phyloP scores from a whole-genome alignment of 2,797 vertebrate species.

The Urocyon cinereoargenteus region DNA sequence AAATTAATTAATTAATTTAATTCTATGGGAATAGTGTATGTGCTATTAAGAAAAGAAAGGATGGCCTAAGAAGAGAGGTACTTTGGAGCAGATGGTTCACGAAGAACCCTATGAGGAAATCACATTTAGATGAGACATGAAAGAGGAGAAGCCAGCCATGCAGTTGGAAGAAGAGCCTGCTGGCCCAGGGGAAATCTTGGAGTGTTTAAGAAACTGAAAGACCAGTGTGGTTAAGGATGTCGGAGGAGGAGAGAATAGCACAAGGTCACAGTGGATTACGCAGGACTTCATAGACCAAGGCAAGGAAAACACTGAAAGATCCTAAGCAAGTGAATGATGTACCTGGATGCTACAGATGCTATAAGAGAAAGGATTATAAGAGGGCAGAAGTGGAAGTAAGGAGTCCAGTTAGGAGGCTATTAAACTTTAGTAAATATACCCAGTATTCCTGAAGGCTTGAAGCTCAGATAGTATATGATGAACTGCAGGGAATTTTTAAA shows the following conservation, averaged over 20 bases:
- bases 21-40: neutral
- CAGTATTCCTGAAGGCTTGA: neutral
- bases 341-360: neutral
- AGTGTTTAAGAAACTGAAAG: neutral
- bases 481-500: neutral
- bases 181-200: neutral
- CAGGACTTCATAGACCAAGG: neutral
- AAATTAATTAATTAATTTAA: conserved; percentile 21
- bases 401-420: neutral
- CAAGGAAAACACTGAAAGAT: neutral
- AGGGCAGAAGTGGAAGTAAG: neutral
- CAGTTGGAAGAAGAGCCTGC: neutral
- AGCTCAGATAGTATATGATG: neutral
- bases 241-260: neutral
- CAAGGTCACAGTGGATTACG: neutral
- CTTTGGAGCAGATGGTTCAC: neutral
- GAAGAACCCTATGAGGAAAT: neutral
- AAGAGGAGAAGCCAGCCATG: neutral
- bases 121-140: neutral
- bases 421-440: neutral
- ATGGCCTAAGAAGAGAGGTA: neutral
- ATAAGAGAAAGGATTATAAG: neutral
- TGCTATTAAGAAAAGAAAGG: neutral
- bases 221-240: accelerated
- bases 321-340: neutral